Evolutionary conservation across 2,797 vertebrate genomes (phyloP), one percentile per base, ranked within the genome.

Genomic region (Paedocypris micromegethes): DNA sequence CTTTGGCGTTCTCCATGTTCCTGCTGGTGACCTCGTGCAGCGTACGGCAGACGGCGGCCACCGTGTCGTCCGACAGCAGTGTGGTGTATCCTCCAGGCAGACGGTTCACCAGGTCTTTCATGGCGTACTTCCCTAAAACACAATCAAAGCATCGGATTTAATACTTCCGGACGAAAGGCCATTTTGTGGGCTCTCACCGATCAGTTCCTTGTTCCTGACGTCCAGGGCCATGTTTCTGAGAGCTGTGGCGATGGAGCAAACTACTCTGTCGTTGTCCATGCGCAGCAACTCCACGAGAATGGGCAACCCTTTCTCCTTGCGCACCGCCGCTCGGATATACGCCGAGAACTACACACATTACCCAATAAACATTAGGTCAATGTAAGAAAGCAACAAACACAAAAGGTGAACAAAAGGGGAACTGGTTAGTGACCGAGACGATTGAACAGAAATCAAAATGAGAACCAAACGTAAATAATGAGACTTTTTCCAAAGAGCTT

Each of bases 1-100:
- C 94, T 76, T 98, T 98, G 73, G 97, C 97, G 0, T 99, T 98
- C 83, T 99, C 96, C 95, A 98, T 98, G 87, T 98, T 98, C 77
- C 94, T 97, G 82, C 93, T 98, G 61, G 93, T 96, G 86, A 98
- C 96, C 87, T 99, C 96, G 0, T 99, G 94, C 82, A 98, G 83
- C 7, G 97, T 96, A 59, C 96, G 98, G 87, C 95, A 98, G 87
- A 99, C 94, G 0, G 95, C 94, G 0, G 94, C 94, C 77, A 96
- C 92, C 0, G 96, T 99, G 82, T 98, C 95, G 1, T 99, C 97
- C 0, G 94, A 96, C 78, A 97, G 82, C 69, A 93, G 81, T 67
- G 86, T 91, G 23, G 93, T 93, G 4, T 82, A 88, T 56, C 94
- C 93, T 0, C 96, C 95, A 0, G 95, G 94, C 60, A 99, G 93